Evolutionary conservation across 2,888 invertebrate genomes (phyloP).

Genomic region (Ligdia adustata): DNA sequence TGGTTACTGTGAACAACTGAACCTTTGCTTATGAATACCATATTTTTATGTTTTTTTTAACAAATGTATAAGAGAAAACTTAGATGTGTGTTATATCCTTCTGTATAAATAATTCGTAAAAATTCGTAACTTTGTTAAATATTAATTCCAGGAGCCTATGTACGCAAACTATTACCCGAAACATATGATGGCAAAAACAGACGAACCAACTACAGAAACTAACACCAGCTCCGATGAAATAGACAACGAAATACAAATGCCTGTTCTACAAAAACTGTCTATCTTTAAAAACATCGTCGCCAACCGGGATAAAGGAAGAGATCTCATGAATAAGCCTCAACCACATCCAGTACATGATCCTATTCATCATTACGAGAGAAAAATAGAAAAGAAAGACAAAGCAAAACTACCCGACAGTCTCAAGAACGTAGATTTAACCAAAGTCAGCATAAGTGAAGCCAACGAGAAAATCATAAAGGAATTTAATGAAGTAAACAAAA

Average conservation of each 20-base stretch:
- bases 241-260: conserved; percentile 58
- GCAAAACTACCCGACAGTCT: conserved; percentile 44
- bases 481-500: conserved; percentile 12
- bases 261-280: conserved; percentile 62
- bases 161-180: conserved; percentile 49
- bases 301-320: conserved; percentile 50
- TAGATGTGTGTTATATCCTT: too few species aligned
- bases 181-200: background rate
- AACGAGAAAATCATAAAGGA: conserved; percentile 23
- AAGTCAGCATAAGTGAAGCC: conserved; percentile 20
- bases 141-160: conserved; percentile 58
- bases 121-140: too few species aligned
- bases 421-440: conserved; percentile 21
- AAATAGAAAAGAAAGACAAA: conserved; percentile 73
- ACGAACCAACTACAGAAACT: conserved; percentile 26
- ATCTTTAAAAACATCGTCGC: conserved; percentile 68
- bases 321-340: conserved; percentile 61
- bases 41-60: too few species aligned
- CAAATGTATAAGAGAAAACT: too few species aligned
- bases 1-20: too few species aligned
- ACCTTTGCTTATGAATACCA: too few species aligned
- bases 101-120: too few species aligned
- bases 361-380: conserved; percentile 59
- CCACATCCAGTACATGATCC: conserved; percentile 69
- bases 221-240: conserved; percentile 40